Conservation (phyloP, 2,888 invertebrate genomes). For the Drosophila anceps region DNA sequence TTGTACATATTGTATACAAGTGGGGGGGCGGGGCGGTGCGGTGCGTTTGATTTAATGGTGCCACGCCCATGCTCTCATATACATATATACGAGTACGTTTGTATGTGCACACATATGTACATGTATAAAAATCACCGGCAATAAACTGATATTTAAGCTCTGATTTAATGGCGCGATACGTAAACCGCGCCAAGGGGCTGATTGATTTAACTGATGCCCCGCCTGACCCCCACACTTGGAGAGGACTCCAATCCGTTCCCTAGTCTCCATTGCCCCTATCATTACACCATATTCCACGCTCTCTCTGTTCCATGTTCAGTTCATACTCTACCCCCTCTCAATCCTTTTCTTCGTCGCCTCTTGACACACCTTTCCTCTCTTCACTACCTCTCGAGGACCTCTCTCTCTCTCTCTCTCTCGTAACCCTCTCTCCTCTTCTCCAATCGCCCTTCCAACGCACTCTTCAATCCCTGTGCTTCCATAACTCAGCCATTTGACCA, state of each 20-base stretch:
- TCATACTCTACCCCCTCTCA: neutral
- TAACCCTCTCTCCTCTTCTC: neutral
- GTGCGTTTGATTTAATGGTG: conserved; percentile 2
- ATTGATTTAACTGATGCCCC: conserved; percentile 44
- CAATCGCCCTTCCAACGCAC: neutral
- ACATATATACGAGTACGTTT: neutral
- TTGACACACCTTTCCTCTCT: neutral
- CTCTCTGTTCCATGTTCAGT: neutral
- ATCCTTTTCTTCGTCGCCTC: neutral
- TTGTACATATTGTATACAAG: conserved; percentile 48
- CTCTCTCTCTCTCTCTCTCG: neutral
- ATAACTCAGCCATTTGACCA: conserved; percentile 31
- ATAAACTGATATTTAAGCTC: conserved; percentile 64
- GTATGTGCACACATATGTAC: neutral
- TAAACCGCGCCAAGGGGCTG: conserved; percentile 47
- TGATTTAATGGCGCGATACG: conserved; percentile 61
- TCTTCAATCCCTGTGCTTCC: neutral
- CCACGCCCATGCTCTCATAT: conserved; percentile 27
- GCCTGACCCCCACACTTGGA: neutral
- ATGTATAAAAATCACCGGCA: conserved; percentile 52
- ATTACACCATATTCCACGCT: neutral
- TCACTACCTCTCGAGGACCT: neutral
- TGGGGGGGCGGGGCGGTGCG: no score
- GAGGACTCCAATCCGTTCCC: neutral
- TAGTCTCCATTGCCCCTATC: neutral